phyloP scores from a whole-genome alignment of 2,113 vertebrate species.

The Sorex araneus region DNA sequence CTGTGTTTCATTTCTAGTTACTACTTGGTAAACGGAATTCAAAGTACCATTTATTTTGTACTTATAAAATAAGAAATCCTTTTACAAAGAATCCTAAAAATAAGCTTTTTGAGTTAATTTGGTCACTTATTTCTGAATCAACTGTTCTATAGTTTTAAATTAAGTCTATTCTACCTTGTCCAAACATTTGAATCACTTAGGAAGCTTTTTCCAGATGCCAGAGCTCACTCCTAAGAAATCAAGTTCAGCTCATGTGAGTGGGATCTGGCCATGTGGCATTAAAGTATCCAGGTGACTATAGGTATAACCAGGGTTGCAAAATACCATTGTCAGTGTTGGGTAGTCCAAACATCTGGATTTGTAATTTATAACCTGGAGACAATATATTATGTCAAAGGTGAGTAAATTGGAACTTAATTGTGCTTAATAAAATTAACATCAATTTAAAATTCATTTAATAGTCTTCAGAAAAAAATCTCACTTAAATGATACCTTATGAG shows the following conservation, averaged over 20 bases:
- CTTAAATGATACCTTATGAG: not conserved
- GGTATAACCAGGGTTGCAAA: not conserved
- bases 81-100: conserved; percentile 15
- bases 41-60: conserved; percentile 36
- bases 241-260: not conserved
- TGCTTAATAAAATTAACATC: not conserved
- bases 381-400: not conserved
- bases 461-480: not conserved
- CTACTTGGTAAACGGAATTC: conserved; percentile 56
- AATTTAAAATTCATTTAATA: conserved; percentile 3
- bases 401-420: not conserved
- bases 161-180: not conserved
- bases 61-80: conserved; percentile 47
- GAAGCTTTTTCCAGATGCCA: not conserved
- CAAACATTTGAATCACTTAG: conserved; percentile 38
- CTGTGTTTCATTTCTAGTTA: conserved; percentile 34
- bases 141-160: not conserved
- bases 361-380: not conserved
- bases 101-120: conserved; percentile 42
- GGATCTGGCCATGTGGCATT: too few species aligned
- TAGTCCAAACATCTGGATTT: not conserved
- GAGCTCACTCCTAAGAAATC: not conserved
- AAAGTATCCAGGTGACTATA: not conserved
- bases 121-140: conserved; percentile 29
- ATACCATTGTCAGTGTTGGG: not conserved